Evolutionary conservation across 1,140 invertebrate species (phyloP), one percentile per base, ranked within the genome.

Genomic region (Propsilocerus akamusi): DNA sequence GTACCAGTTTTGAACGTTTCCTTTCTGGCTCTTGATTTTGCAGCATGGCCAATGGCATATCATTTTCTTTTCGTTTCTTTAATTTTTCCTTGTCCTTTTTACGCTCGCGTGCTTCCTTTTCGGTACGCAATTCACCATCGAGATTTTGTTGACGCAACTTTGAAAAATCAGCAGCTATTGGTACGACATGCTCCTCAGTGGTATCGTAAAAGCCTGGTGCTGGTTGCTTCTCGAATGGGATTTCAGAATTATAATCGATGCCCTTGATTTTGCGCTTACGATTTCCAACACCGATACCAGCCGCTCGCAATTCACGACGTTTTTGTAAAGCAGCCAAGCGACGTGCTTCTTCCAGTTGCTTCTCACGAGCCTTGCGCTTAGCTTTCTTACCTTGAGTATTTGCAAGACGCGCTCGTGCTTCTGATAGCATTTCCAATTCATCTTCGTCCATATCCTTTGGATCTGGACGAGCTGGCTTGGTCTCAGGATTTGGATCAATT

Each of bases 391-490:
- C 97, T 64, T 99, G 96, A 2, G 97, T 99, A 65, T 99, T 99
- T 1, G 97, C 97, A 22, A 99, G 70, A 61, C 97, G 79, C 46
- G 97, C 97, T 59, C 97, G 73, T 3, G 97, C 97, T 71, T 99
- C 97, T 0, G 94, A 98, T 32, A 99, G 68, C 96, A 99, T 99
- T 69, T 99, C 96, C 59, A 99, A 65, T 68, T 99, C 93, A 79
- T 98, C 95, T 79, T 99, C 95, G 71, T 99, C 96, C 96, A 99
- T 99, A 63, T 99, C 96, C 59, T 98, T 94, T n/a, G 96, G 95
- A 74, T 99, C 96, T 12, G 97, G 96, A 50, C 96, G 73, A 0
- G 96, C 97, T 24, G 97, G 97, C 68, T 99, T 99, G 11, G 95
- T 99, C 70, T 99, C 97, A 20, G 97, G 97, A 71, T 98, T 98